These are phyloP conservation scores for Lethenteron reissneri DNA, from an alignment of 2,113 vertebrate genomes.

Conservation along the genomic window DNA sequence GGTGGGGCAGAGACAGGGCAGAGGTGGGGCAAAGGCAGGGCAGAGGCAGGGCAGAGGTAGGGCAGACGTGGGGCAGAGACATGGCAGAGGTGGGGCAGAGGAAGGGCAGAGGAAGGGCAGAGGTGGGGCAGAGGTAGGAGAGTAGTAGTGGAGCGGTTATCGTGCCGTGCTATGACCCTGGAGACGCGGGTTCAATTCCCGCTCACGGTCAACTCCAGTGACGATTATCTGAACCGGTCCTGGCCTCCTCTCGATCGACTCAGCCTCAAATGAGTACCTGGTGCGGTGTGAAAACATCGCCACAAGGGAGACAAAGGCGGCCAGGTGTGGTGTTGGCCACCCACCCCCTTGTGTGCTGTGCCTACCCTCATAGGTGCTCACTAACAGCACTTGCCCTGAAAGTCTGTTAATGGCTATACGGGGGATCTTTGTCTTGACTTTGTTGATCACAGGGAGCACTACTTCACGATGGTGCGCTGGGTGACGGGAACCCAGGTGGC, in stretches of 20 bases:
- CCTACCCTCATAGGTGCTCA: neutral
- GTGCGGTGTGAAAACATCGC: neutral
- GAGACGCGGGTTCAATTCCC: too few relatives aligned
- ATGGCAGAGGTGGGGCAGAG: neutral
- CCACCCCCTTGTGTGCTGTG: neutral
- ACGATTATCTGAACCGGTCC: too few relatives aligned
- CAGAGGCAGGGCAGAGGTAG: neutral
- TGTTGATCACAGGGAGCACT: conserved; percentile 16
- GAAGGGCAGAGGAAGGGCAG: neutral
- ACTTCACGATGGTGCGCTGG: conserved; percentile 44
- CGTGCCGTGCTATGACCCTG: too few relatives aligned
- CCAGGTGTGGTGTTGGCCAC: neutral
- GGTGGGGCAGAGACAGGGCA: neutral
- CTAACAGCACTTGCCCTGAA: too few relatives aligned
- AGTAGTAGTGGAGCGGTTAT: neutral
- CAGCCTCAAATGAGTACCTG: too few relatives aligned
- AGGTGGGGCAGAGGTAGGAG: neutral
- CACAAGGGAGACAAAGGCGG: neutral
- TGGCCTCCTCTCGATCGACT: too few relatives aligned
- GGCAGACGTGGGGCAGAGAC: neutral
- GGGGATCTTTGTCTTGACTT: neutral
- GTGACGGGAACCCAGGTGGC: conserved; percentile 33
- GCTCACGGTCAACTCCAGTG: too few relatives aligned
- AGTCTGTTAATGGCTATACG: too few relatives aligned
- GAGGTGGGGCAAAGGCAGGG: neutral